phyloP scores from a whole-genome alignment of 2,888 invertebrate species.

The Polydrusus pterygomalis region DNA sequence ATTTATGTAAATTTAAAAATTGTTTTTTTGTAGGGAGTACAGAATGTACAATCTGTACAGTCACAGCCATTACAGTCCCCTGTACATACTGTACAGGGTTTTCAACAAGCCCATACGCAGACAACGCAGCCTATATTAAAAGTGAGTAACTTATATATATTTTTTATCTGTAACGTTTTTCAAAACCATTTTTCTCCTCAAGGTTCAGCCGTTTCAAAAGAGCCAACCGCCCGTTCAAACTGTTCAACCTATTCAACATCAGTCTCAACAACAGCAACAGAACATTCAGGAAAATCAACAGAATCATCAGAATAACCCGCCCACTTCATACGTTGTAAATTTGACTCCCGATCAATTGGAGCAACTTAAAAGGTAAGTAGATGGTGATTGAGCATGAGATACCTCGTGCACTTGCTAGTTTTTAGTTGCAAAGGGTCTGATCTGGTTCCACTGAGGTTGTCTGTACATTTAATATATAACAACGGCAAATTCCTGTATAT shows the following conservation, averaged over 20 bases:
- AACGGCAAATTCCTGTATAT: too few species aligned
- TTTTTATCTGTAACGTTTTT: too few species aligned
- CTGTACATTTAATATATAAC: too few species aligned
- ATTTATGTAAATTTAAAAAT: too few species aligned
- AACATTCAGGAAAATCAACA: slow-evolving; percentile 59
- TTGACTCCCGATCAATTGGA: slow-evolving; percentile 71
- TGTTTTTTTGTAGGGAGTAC: slow-evolving; percentile 50
- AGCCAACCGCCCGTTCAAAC: slow-evolving; percentile 70
- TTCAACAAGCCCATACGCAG: slow-evolving; percentile 60
- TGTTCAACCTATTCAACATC: slow-evolving; percentile 67
- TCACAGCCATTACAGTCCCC: slow-evolving; percentile 57
- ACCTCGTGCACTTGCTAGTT: too few species aligned
- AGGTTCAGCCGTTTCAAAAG: slow-evolving; percentile 69
- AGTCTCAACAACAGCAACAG: slow-evolving; percentile 58
- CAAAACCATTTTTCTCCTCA: slow-evolving; percentile 14
- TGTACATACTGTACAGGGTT: slow-evolving; percentile 57
- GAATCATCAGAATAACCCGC: slow-evolving; percentile 60
- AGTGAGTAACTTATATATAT: slow-evolving; percentile 44
- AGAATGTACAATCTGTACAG: slow-evolving; percentile 39
- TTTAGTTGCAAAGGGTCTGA: too few species aligned
- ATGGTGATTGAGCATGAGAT: too few species aligned
- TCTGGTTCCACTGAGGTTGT: too few species aligned
- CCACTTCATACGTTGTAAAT: slow-evolving; percentile 71
- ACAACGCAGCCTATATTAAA: slow-evolving; percentile 66
- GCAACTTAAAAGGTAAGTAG: slow-evolving; percentile 65